Base-by-base conservation (phyloP, 2,888 invertebrate genomes). In the Plagodis dolabraria region DNA sequence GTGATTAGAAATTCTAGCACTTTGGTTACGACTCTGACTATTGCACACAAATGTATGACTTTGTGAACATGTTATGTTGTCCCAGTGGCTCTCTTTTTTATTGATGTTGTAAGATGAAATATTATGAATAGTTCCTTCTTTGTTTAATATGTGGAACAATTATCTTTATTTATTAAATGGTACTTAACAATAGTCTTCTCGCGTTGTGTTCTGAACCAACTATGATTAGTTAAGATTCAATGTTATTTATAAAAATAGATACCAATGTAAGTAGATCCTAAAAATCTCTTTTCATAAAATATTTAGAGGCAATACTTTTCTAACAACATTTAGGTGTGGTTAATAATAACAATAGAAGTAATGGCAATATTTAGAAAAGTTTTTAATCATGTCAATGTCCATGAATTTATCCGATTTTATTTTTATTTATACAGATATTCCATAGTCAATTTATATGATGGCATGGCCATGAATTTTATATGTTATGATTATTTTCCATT, bases 301-400 rank as follows among this genome's bases (percentile, higher is more conserved):
- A 85, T 85, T 86, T 90, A 92, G 89, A 87, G 87, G 89, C 89
- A 88, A 88, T 91, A 91, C 87, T 89, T 89, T 91, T 90, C 83
- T 89, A 89, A 90, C 84, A 86, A 87, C 85, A 85, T 87, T 84
- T 90, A 91, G 88, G 84, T 87, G 89, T 90, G 86, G 76, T 82
- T 81, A 86, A 80, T 84, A 82, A 84, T 86, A 87, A 90, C 87
- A 87, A 88, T 91, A 91, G 86, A 77, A 84, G 80, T 52, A 85
- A 88, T 83, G 75, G 84, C 85, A 86, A 86, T 85, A 85, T 87
- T 85, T 87, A 88, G 85, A 87, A 69, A 80, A 79, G 76, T 82
- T 81, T 79, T 79, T 76, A 81, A 82, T 72, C 79, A 83, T 83
- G 73, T 79, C 75, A 73, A 71, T 82, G 76, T 82, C 74, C 69